Base-by-base conservation (phyloP, 2,888 invertebrate species). In the Spisula subtruncata region DNA sequence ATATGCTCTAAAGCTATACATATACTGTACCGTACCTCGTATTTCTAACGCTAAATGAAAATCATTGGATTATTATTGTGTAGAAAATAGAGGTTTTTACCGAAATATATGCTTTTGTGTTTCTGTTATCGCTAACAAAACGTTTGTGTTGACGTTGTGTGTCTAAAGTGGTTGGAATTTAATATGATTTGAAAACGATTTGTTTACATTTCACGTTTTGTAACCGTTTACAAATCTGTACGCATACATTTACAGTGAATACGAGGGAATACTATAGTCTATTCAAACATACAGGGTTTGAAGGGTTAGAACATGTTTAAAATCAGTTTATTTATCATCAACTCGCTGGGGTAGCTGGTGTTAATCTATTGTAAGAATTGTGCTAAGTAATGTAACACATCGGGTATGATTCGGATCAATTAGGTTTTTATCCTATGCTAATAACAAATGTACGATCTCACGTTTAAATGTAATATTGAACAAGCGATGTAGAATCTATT, bases 121-220 rank as follows among this genome's bases (percentile, higher is more conserved):
- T 60, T 60, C n/a, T 60, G 60, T 60, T 60, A 60, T 75, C 75
- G 32, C 35, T 32, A 75, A 75, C 75, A 8, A 75, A 25, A 75
- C 16, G 35, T 75, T 0, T 35, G 35, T 29, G 32, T 5, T 25
- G 18, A 18, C 32, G 75, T 75, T 75, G 35, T 75, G 32, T 75
- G 75, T 1, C 8, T 16, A 14, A 0, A 18, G 25, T 32, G 75
- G 12, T 32, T 29, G 35, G 35, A 35, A 32, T 75, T 35, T 32
- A 75, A 75, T 35, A 5, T 41, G 8, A 75, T 32, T 29, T 29
- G 6, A 71, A 60, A 25, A 6, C n/a, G 25, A 66, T 25, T 25
- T 75, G 75, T 75, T 75, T 32, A 75, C 35, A 35, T 75, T 75
- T 5, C 0, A 75, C 4, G 14, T 14, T 75, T 75, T 29, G 4